Base-by-base conservation (phyloP, 2,888 invertebrate genomes). In the Philhelius pedissequus region DNA sequence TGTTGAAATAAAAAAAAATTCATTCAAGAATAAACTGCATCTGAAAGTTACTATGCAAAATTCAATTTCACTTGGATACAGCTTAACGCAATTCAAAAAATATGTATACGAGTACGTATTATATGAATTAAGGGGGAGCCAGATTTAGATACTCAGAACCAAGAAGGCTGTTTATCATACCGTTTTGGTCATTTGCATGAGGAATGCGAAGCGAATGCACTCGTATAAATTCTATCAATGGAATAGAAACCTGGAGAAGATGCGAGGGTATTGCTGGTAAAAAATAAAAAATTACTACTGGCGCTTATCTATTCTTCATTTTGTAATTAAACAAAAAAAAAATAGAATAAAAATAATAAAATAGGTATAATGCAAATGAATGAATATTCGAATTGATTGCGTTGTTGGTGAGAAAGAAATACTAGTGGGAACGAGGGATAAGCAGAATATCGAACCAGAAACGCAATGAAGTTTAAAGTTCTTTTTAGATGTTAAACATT, bases 111-210 rank as follows among this genome's bases (percentile, higher is more conserved):
- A n/a, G n/a, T n/a, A n/a, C n/a, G n/a, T n/a, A n/a, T n/a, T 7
- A 3, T 11, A 18, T 22, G 13, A 22, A 22, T 6, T n/a, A n/a
- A n/a, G n/a, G n/a, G 22, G n/a, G 60, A 73, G 73, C 40, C 45
- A 48, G 73, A 77, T 82, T 82, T 69, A 73, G 82, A 82, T 82
- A 82, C 73, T 73, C 40, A 48, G 81, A 77, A 82, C 73, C 69
- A 32, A 48, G 81, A 77, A 77, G 62, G 73, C 45, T 48, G 73
- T 82, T 69, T 68, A 77, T 77, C 62, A 68, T n/a, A n/a, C 38
- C 30, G 66, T 73, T 77, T 68, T 48, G 60, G 73, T 30, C 45
- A 60, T 73, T 82, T 54, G 71, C 66, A 68, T 73, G 54, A 60
- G 62, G 54, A 68, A 66, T 68, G 68, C 62, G n/a, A n/a, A n/a